These are phyloP conservation scores for Stigmatopora nigra DNA, from an alignment of 2,113 vertebrate genomes.

Conservation along the genomic window DNA sequence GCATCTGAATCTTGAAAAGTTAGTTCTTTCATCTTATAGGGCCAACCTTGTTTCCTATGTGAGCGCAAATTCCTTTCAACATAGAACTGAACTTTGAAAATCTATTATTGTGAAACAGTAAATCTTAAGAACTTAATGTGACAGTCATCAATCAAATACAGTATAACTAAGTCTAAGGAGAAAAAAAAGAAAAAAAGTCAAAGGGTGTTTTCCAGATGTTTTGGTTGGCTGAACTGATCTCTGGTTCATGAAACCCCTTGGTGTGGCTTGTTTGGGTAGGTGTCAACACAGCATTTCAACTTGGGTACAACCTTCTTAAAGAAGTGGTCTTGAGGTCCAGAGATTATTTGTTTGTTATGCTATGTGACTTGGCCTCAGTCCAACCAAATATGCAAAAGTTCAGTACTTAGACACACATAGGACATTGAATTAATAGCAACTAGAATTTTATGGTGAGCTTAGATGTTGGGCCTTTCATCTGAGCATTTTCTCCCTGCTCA, in stretches of 20 bases:
- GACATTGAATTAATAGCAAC: too few relatives aligned
- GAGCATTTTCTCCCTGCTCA: too few relatives aligned
- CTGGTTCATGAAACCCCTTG: conserved; percentile 4
- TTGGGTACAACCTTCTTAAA: neutral
- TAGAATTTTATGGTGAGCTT: too few relatives aligned
- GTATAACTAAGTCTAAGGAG: neutral
- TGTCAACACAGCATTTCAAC: conserved; percentile 7
- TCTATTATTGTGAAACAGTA: neutral
- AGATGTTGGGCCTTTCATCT: too few relatives aligned
- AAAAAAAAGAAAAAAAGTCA: neutral
- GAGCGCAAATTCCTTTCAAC: neutral
- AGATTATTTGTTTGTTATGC: conserved; percentile 1
- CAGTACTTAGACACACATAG: neutral
- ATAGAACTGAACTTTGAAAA: neutral
- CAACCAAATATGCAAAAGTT: neutral
- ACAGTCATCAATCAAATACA: neutral
- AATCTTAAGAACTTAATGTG: neutral
- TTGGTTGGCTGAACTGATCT: conserved; percentile 7
- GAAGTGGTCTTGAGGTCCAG: conserved; percentile 1
- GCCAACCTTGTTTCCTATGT: neutral
- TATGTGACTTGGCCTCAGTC: neutral
- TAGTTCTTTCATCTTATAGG: neutral
- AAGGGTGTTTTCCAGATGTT: neutral
- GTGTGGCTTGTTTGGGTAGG: conserved; percentile 8
- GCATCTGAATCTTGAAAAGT: neutral